Conservation (phyloP, 2,113 vertebrate species). For the Poeciliopsis retropinna region DNA sequence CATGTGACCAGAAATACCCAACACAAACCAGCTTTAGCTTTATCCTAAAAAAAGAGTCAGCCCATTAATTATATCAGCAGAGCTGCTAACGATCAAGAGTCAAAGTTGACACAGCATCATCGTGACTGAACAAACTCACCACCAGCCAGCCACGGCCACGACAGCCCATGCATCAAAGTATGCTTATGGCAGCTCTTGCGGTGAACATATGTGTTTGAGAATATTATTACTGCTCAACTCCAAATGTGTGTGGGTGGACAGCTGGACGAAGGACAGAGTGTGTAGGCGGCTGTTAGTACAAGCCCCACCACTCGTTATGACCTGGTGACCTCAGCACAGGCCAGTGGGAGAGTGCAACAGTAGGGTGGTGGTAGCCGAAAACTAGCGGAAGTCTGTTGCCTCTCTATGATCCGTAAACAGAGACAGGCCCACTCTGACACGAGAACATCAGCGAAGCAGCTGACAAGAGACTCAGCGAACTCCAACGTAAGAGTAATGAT, state of each 20-base stretch:
- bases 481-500: constrained; percentile 71
- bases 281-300: constrained; percentile 72
- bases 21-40: background rate
- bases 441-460: constrained; percentile 58
- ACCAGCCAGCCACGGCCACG: constrained; percentile 40
- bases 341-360: constrained; percentile 31
- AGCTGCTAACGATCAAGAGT: constrained; percentile 7
- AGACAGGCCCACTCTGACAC: constrained; percentile 19
- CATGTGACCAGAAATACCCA: background rate
- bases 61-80: background rate
- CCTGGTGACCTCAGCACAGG: constrained; percentile 62
- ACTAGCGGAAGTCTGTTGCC: background rate
- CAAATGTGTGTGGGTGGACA: constrained; percentile 60
- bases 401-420: constrained; percentile 17
- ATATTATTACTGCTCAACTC: constrained; percentile 52
- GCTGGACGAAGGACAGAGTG: constrained; percentile 52
- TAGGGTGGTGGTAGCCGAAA: constrained; percentile 4
- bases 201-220: constrained; percentile 47
- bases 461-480: constrained; percentile 53
- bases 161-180: constrained; percentile 64
- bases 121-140: constrained; percentile 39
- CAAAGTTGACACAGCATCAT: constrained; percentile 36
- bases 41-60: background rate
- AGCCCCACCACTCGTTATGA: constrained; percentile 52
- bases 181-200: constrained; percentile 55